Percentiles rank a stretch among this genome's conserved stretches.
Conservation (phyloP, 1,140 invertebrate species). For the Drosophila miranda region DNA sequence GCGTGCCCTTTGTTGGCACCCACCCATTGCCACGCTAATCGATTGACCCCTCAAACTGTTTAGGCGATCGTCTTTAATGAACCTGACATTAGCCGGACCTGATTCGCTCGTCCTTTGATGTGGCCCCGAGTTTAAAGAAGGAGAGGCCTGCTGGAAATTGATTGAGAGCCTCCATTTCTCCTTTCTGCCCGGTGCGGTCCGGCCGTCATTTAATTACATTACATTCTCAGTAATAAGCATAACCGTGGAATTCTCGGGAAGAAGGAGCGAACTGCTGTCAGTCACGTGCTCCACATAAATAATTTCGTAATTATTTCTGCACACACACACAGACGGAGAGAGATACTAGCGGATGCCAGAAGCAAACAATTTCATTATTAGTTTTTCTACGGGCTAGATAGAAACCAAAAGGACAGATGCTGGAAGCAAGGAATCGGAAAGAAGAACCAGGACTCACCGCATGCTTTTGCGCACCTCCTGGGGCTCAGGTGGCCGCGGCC, state of each 20-base stretch:
- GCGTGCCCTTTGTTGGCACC: slow-evolving; percentile 36
- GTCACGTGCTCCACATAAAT: slow-evolving; percentile 72
- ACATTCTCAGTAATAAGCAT: slow-evolving; percentile 36
- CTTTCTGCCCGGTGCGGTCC: not conserved
- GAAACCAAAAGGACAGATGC: not conserved
- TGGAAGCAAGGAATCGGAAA: not conserved
- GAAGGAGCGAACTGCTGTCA: slow-evolving; percentile 13
- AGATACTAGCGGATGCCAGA: slow-evolving; percentile 14
- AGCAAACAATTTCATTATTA: slow-evolving; percentile 74
- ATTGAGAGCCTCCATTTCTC: slow-evolving; percentile 28
- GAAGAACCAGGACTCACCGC: slow-evolving; percentile 63
- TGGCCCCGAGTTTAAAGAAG: slow-evolving; percentile 24
- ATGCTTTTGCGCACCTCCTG: slow-evolving; percentile 82
- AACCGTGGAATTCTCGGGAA: slow-evolving; percentile 18
- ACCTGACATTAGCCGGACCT: slow-evolving; percentile 23
- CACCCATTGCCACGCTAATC: slow-evolving; percentile 33
- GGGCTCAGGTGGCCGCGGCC: slow-evolving; percentile 82
- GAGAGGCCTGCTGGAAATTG: slow-evolving; percentile 12
- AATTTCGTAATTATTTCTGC: slow-evolving; percentile 74
- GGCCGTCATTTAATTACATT: slow-evolving; percentile 55
- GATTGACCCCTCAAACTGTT: slow-evolving; percentile 42
- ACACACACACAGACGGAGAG: slow-evolving; percentile 35
- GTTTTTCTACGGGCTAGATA: slow-evolving; percentile 37
- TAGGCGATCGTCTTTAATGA: slow-evolving; percentile 39
- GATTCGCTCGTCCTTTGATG: slow-evolving; percentile 15